Conservation (phyloP, 2,888 invertebrate genomes). For the Monoplex corrugatus region DNA sequence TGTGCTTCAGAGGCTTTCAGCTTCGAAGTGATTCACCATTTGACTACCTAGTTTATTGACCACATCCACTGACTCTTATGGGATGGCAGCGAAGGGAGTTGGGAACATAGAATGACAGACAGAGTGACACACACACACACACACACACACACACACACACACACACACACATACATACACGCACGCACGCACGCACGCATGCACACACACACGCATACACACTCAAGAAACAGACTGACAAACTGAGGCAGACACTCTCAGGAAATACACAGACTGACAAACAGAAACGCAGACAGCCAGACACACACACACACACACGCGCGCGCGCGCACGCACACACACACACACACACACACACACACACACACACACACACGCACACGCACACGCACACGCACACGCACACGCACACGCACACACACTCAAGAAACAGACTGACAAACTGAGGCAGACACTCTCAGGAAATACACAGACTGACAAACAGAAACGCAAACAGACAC, state of each 20-base stretch:
- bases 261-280: not conserved
- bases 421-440: not conserved
- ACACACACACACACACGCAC: slow-evolving; percentile 33
- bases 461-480: not conserved
- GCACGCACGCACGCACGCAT: not conserved
- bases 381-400: not conserved
- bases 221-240: not conserved
- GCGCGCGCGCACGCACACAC: too few species aligned
- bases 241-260: not conserved
- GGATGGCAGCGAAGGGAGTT: too few species aligned
- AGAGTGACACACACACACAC: slow-evolving; percentile 24
- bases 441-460: not conserved
- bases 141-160: not conserved
- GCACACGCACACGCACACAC: not conserved
- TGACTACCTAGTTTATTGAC: too few species aligned
- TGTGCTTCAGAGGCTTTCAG: too few species aligned
- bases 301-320: too few species aligned
- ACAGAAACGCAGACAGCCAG: not conserved
- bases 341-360: too few species aligned
- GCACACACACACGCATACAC: not conserved
- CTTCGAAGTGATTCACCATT: too few species aligned
- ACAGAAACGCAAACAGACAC: not conserved
- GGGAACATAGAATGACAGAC: too few species aligned
- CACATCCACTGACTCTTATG: too few species aligned
- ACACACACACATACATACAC: slow-evolving; percentile 7